A percentile compares a stretch with the other conserved stretches of the same genome.
These are phyloP conservation scores for Chelonus insularis DNA, from an alignment of 1,140 invertebrate species.

Conservation along the genomic window DNA sequence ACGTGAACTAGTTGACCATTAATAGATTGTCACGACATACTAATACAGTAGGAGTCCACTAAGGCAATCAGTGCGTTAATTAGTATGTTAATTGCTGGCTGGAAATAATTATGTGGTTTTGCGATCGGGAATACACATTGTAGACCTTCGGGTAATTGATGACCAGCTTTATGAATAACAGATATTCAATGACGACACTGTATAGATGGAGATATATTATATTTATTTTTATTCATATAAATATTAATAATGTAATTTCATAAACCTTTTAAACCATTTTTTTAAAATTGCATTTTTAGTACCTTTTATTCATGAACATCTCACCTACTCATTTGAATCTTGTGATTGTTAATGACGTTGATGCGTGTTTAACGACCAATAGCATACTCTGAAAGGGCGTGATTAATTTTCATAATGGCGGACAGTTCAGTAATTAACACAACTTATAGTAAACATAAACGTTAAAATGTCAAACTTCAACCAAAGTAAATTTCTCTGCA, in stretches of 20 bases:
- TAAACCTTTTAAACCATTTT: no score
- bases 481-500: no score
- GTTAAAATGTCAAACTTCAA: no score
- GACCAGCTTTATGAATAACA: no score
- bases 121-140: no score
- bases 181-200: no score
- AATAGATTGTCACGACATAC: slow-evolving; percentile 15
- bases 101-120: slow-evolving; percentile 18
- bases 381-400: slow-evolving; percentile 36
- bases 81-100: slow-evolving; percentile 43
- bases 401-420: slow-evolving; percentile 46
- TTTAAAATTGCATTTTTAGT: no score
- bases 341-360: slow-evolving; percentile 11
- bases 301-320: slow-evolving; percentile 14
- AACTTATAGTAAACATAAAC: no score
- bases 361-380: slow-evolving; percentile 31
- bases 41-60: not conserved
- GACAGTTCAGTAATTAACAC: slow-evolving; percentile 24
- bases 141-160: no score
- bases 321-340: slow-evolving; percentile 12
- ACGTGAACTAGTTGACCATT: not conserved
- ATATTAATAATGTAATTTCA: no score
- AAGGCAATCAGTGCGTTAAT: slow-evolving; percentile 41
- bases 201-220: no score
- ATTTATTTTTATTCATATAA: no score